These are phyloP conservation scores for Cataglyphis rosenhaueri DNA, from an alignment of 2,888 invertebrate genomes.

Conservation along the genomic window DNA sequence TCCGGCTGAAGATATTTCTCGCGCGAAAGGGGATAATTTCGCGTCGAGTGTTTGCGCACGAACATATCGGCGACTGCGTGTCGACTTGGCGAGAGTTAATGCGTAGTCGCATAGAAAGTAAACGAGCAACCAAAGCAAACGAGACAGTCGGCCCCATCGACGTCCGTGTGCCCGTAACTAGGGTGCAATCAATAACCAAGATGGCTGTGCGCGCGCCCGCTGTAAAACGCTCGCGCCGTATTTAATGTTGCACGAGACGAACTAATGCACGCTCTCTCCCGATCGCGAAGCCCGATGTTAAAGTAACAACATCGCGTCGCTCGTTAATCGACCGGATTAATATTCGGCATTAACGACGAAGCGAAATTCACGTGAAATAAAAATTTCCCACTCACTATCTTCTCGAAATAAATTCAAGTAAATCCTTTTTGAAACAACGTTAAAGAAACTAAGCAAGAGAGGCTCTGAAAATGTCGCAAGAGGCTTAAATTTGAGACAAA, in stretches of 20 bases:
- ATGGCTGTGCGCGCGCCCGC: slow-evolving; percentile 76
- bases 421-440: neutral
- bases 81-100: slow-evolving; percentile 29
- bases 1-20: neutral
- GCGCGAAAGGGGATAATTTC: slow-evolving; percentile 8
- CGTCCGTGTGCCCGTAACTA: slow-evolving; percentile 69
- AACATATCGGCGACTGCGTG: slow-evolving; percentile 27
- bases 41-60: slow-evolving; percentile 17
- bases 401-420: neutral
- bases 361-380: slow-evolving; percentile 21
- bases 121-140: slow-evolving; percentile 61
- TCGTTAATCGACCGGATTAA: slow-evolving; percentile 46
- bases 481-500: neutral
- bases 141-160: slow-evolving; percentile 66
- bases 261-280: slow-evolving; percentile 73
- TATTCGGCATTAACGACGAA: slow-evolving; percentile 15
- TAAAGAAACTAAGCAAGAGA: neutral
- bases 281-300: slow-evolving; percentile 47
- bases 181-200: slow-evolving; percentile 80
- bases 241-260: slow-evolving; percentile 81
- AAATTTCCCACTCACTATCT: neutral
- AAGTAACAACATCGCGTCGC: slow-evolving; percentile 48
- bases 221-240: slow-evolving; percentile 80
- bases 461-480: neutral
- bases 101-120: slow-evolving; percentile 44